Conservation (phyloP, 2,888 invertebrate species). For the Ichneumon xanthorius region DNA sequence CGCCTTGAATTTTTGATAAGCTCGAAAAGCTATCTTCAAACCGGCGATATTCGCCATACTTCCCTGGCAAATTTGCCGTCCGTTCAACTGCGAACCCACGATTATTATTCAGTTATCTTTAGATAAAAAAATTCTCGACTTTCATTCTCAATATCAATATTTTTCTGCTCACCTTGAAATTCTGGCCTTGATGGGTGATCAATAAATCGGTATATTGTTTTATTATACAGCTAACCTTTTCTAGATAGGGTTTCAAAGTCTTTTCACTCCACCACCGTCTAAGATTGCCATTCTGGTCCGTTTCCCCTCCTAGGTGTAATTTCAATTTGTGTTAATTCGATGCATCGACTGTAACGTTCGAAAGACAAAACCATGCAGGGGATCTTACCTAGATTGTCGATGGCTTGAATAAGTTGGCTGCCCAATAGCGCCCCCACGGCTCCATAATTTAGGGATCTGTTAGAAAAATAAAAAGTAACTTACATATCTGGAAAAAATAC, state of each 20-base stretch:
- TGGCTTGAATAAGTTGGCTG: conserved; percentile 93
- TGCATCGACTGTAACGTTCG: background rate
- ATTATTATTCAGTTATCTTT: background rate
- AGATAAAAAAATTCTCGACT: background rate
- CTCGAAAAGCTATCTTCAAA: conserved; percentile 91
- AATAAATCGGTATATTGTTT: conserved; percentile 90
- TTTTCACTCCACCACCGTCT: conserved; percentile 91
- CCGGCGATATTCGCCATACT: conserved; percentile 97
- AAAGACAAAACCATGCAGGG: background rate
- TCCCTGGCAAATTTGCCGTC: conserved; percentile 92
- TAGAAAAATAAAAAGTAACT: conserved; percentile 55
- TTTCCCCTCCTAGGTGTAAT: conserved; percentile 89
- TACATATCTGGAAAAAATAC: conserved; percentile 3
- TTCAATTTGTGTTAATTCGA: conserved; percentile 24
- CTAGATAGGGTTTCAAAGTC: conserved; percentile 89
- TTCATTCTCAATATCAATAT: background rate
- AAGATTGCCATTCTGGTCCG: conserved; percentile 93
- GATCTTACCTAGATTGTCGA: conserved; percentile 90
- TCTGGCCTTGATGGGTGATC: conserved; percentile 88
- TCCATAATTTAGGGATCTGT: conserved; percentile 90
- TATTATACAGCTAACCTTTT: conserved; percentile 90
- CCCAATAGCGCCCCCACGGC: conserved; percentile 94
- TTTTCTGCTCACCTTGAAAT: conserved; percentile 84
- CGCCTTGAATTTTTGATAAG: conserved; percentile 85
- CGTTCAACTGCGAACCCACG: conserved; percentile 87